Percentiles rank a stretch among this genome's conserved stretches.
Evolutionary conservation across 2,888 invertebrate species (phyloP).

Genomic region (Zhengitettix transpicula): DNA sequence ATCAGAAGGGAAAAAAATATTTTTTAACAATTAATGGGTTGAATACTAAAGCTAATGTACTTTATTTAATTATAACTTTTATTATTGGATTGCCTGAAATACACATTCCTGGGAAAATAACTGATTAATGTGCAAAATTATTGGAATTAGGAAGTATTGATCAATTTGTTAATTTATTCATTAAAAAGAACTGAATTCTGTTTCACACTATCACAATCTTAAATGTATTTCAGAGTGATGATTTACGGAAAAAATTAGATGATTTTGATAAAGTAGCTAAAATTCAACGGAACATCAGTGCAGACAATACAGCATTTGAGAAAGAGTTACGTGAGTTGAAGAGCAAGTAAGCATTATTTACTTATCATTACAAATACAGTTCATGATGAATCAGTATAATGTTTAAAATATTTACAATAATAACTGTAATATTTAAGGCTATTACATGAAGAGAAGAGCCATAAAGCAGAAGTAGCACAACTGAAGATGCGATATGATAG

Average conservation of each 20-base stretch:
- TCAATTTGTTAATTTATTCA: neutral
- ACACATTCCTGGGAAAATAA: no score
- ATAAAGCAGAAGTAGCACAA: constrained; percentile 62
- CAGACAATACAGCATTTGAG: constrained; percentile 58
- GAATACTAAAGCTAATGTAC: no score
- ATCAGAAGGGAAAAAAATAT: no score
- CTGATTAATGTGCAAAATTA: no score
- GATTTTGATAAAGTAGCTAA: constrained; percentile 74
- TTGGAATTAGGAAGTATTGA: neutral
- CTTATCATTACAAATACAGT: neutral
- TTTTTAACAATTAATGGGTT: no score
- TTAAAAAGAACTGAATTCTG: neutral
- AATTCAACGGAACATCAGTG: constrained; percentile 59
- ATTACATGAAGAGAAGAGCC: constrained; percentile 18
- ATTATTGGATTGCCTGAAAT: no score
- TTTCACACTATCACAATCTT: neutral
- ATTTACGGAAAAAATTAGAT: constrained; percentile 59
- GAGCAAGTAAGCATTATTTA: constrained; percentile 29
- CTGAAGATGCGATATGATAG: constrained; percentile 73
- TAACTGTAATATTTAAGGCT: constrained; percentile 12
- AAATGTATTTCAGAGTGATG: constrained; percentile 44
- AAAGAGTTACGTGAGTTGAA: constrained; percentile 56
- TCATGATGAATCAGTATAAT: no score
- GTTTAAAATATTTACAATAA: neutral
- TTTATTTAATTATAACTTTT: no score